These are phyloP conservation scores for Beaufortia kweichowensis DNA, from an alignment of 2,113 vertebrate genomes.

Conservation along the genomic window DNA sequence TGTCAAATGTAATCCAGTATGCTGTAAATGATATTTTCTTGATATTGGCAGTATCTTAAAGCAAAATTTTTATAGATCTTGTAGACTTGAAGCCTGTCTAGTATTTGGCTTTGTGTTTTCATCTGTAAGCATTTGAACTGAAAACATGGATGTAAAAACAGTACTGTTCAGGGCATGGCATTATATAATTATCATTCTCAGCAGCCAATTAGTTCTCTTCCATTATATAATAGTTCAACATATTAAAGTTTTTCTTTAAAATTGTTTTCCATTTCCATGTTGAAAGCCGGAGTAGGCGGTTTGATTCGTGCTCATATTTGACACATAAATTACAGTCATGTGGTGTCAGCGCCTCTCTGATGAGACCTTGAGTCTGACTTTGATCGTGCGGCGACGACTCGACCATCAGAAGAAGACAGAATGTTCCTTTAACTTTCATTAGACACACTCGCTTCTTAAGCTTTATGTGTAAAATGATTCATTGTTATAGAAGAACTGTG, in stretches of 20 bases:
- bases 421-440: conserved; percentile 15
- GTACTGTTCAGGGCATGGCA: too few relatives aligned
- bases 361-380: conserved; percentile 27
- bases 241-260: too few relatives aligned
- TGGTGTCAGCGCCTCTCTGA: conserved; percentile 4
- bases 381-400: conserved; percentile 11
- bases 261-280: too few relatives aligned
- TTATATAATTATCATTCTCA: not conserved
- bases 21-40: too few relatives aligned
- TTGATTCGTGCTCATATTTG: conserved; percentile 60
- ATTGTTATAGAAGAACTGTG: not conserved
- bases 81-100: too few relatives aligned
- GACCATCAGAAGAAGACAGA: conserved; percentile 14
- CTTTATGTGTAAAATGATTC: conserved; percentile 5
- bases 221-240: not conserved
- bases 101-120: too few relatives aligned
- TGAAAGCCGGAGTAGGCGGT: not conserved
- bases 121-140: too few relatives aligned
- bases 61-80: too few relatives aligned
- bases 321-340: conserved; percentile 68
- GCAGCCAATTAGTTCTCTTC: not conserved
- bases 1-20: too few relatives aligned
- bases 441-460: conserved; percentile 13
- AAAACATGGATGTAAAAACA: too few relatives aligned
- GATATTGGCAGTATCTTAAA: too few relatives aligned